phyloP scores from a whole-genome alignment of 2,888 invertebrate genomes.

The Diloba caeruleocephala region DNA sequence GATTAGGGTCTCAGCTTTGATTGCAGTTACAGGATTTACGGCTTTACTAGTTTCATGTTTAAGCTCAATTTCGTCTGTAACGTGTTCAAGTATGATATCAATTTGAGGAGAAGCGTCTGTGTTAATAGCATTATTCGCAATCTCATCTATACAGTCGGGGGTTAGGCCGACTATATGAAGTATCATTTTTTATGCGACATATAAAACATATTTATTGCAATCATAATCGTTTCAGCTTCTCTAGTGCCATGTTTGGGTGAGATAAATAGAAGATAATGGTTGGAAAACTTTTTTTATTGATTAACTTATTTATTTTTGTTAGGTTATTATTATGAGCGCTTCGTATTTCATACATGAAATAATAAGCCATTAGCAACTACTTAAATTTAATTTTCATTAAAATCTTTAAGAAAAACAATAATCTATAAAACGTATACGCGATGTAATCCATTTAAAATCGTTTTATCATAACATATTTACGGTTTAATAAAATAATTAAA shows the following conservation, averaged over 20 bases:
- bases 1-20: slow-evolving; percentile 60
- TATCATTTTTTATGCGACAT: slow-evolving; percentile 88
- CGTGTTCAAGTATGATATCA: slow-evolving; percentile 79
- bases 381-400: neutral
- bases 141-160: slow-evolving; percentile 89
- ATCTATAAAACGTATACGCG: no score
- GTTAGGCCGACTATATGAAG: slow-evolving; percentile 83
- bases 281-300: slow-evolving; percentile 64
- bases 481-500: neutral
- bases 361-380: neutral
- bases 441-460: no score
- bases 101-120: slow-evolving; percentile 89
- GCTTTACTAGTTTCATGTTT: slow-evolving; percentile 51
- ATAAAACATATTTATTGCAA: slow-evolving; percentile 89
- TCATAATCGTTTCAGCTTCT: slow-evolving; percentile 86
- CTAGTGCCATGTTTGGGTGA: slow-evolving; percentile 79
- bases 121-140: slow-evolving; percentile 89
- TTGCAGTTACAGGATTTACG: slow-evolving; percentile 49
- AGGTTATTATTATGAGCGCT: slow-evolving; percentile 38
- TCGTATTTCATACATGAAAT: slow-evolving; percentile 11
- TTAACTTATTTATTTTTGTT: slow-evolving; percentile 56
- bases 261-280: slow-evolving; percentile 79
- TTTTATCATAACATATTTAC: no score
- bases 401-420: no score
- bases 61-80: slow-evolving; percentile 64